Evolutionary conservation across 2,113 vertebrate genomes (phyloP).

Genomic region (Phocoena phocoena): DNA sequence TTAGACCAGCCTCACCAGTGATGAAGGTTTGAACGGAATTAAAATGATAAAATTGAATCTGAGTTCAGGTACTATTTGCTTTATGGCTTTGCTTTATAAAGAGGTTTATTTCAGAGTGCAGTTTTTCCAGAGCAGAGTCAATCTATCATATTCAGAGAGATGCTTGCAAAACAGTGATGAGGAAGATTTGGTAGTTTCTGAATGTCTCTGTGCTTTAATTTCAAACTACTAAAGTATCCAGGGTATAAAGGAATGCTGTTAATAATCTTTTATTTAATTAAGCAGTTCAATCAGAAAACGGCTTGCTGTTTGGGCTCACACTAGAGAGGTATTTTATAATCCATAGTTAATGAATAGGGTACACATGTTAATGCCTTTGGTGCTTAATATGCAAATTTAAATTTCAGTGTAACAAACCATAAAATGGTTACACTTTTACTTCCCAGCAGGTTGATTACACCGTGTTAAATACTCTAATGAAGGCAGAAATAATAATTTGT

Average conservation of each 20-base stretch:
- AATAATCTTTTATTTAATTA: conserved; percentile 66
- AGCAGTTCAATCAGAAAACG: conserved; percentile 50
- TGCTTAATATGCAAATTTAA: conserved; percentile 66
- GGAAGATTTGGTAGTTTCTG: conserved; percentile 15
- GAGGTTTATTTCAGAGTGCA: conserved; percentile 4
- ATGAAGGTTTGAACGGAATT: not conserved
- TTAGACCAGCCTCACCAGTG: not conserved
- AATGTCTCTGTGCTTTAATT: conserved; percentile 35
- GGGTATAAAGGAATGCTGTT: not conserved
- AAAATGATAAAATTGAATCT: conserved; percentile 1
- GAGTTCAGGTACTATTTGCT: not conserved
- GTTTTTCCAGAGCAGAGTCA: not conserved
- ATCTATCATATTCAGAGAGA: not conserved
- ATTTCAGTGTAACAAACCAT: conserved; percentile 49
- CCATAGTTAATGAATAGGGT: conserved; percentile 43
- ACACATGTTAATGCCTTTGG: not conserved
- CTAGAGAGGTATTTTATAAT: conserved; percentile 35
- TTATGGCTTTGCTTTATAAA: not conserved
- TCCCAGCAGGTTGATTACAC: conserved; percentile 46
- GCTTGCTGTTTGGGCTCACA: conserved; percentile 25
- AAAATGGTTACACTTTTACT: conserved; percentile 34
- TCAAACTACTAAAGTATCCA: not conserved
- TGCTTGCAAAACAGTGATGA: not conserved
- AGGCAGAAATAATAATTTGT: conserved; percentile 42
- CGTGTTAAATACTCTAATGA: conserved; percentile 38